phyloP scores from a whole-genome alignment of 2,888 invertebrate genomes.

The Graphium colonna region DNA sequence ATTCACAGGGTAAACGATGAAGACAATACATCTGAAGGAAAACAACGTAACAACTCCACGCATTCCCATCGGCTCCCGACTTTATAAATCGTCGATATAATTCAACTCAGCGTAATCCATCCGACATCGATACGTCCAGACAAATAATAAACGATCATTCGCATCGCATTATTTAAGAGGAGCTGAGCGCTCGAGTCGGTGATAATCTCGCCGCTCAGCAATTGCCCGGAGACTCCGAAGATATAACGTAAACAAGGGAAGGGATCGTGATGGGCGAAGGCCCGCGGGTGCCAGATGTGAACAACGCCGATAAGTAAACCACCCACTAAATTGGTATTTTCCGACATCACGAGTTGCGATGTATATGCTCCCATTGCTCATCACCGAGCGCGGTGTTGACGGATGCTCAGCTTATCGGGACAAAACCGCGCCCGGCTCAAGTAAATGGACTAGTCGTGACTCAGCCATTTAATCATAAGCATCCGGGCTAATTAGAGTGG shows the following conservation, averaged over 20 bases:
- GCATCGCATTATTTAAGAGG: conserved; percentile 16
- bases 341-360: conserved; percentile 19
- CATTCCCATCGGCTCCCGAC: conserved; percentile 1
- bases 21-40: not conserved
- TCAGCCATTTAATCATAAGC: conserved; percentile 73
- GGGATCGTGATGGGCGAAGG: conserved; percentile 39
- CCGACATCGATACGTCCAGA: not conserved
- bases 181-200: conserved; percentile 3
- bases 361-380: conserved; percentile 9
- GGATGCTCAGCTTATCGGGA: conserved; percentile 60
- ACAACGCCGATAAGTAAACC: conserved; percentile 30
- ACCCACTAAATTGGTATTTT: conserved; percentile 29
- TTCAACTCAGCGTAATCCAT: not conserved
- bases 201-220: conserved; percentile 10
- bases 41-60: not conserved
- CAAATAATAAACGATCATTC: not conserved
- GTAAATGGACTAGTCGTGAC: conserved; percentile 76
- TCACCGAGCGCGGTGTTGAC: conserved; percentile 45
- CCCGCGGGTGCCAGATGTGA: conserved; percentile 33
- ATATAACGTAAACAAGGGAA: conserved; percentile 41
- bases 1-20: no score
- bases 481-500: conserved; percentile 77
- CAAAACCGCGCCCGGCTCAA: conserved; percentile 66
- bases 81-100: not conserved
- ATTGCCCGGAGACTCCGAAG: conserved; percentile 33